Percentiles rank a stretch among this genome's conserved stretches.
Evolutionary conservation across 2,888 invertebrate genomes (phyloP).

Genomic region (Neuroscelio doddi): DNA sequence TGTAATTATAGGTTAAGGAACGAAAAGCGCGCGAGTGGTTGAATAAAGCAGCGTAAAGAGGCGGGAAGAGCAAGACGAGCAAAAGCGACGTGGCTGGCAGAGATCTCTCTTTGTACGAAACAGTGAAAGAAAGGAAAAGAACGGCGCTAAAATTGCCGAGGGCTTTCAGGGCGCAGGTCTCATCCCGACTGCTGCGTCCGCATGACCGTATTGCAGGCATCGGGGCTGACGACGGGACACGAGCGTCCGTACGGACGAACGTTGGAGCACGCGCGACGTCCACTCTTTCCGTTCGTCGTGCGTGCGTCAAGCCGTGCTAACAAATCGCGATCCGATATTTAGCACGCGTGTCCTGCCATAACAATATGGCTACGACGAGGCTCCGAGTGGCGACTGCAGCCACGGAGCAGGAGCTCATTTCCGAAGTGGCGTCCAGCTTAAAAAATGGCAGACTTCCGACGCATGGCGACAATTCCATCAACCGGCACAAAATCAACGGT

Average conservation of each 20-base stretch:
- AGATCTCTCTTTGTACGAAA: too few relatives aligned
- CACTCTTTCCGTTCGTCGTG: slow-evolving; percentile 5
- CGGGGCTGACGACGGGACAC: slow-evolving; percentile 2
- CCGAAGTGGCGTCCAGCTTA: slow-evolving; percentile 16
- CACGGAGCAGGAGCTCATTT: slow-evolving; percentile 30
- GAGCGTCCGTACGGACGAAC: too few relatives aligned
- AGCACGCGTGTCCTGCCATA: slow-evolving; percentile 1
- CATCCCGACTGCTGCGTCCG: not conserved
- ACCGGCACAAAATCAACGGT: slow-evolving; percentile 55
- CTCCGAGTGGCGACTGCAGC: slow-evolving; percentile 26
- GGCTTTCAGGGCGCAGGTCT: slow-evolving; percentile 18
- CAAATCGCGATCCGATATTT: not conserved
- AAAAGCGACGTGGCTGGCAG: too few relatives aligned
- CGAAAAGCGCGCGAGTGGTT: too few relatives aligned
- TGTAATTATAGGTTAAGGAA: too few relatives aligned
- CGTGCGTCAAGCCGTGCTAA: not conserved
- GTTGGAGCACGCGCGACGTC: slow-evolving; percentile 15
- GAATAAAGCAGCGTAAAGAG: too few relatives aligned
- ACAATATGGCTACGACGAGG: slow-evolving; percentile 30
- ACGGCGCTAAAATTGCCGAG: too few relatives aligned
- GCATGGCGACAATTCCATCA: slow-evolving; percentile 36
- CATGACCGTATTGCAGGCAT: slow-evolving; percentile 12
- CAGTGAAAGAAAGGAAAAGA: too few relatives aligned
- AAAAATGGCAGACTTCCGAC: slow-evolving; percentile 10
- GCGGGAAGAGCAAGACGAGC: too few relatives aligned